These are phyloP conservation scores for Okamejei kenojei DNA, from an alignment of 2,797 vertebrate species.

Conservation along the genomic window DNA sequence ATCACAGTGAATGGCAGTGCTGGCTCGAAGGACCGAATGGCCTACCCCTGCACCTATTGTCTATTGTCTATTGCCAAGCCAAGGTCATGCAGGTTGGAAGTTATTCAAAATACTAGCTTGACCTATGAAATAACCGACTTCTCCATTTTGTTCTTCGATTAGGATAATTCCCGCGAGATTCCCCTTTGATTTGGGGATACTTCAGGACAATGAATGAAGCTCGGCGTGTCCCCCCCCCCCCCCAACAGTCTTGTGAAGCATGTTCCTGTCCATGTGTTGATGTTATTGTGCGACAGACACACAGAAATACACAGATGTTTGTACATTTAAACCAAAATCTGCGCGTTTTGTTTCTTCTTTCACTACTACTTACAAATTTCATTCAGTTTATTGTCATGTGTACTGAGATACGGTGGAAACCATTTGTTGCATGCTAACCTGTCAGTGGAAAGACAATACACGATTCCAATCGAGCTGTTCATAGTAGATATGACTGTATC, in stretches of 20 bases:
- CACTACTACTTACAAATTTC: no score
- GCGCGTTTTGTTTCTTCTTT: no score
- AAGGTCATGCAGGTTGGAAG: background rate
- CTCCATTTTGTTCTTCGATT: background rate
- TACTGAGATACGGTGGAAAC: no score
- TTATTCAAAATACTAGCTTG: background rate
- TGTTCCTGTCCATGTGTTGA: background rate
- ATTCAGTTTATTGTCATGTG: no score
- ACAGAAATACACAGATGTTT: background rate
- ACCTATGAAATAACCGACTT: background rate
- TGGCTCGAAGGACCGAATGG: no score
- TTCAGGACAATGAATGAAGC: background rate
- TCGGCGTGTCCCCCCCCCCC: no score
- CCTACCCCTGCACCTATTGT: no score
- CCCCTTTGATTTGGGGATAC: background rate
- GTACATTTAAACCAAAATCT: background rate
- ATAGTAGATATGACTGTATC: background rate
- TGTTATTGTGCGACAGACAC: background rate
- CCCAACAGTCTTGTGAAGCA: background rate
- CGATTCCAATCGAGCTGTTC: no score
- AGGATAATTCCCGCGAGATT: background rate
- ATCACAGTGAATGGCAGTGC: no score
- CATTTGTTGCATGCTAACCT: no score
- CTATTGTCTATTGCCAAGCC: background rate
- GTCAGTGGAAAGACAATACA: no score